A percentile compares a stretch with the other conserved stretches of the same genome.
Evolutionary conservation across 2,888 invertebrate species (phyloP).

Genomic region (Acleris cristana): DNA sequence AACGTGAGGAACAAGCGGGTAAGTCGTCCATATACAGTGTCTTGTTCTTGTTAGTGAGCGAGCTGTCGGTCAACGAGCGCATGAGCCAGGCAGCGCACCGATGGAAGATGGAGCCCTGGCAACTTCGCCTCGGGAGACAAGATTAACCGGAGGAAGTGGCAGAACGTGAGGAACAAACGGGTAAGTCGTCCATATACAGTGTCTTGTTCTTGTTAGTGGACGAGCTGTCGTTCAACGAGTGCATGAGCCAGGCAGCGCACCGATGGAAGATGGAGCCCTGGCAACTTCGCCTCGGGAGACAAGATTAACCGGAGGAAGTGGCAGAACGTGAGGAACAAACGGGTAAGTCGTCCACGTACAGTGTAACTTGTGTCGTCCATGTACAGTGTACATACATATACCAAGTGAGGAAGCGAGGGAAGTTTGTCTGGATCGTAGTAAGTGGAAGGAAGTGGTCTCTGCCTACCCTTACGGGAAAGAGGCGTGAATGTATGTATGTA

Average conservation of each 20-base stretch:
- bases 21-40: constrained; percentile 25
- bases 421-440: no score
- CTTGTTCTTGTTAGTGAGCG: constrained; percentile 56
- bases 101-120: constrained; percentile 69
- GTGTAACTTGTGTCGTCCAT: no score
- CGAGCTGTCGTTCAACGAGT: constrained; percentile 61
- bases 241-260: constrained; percentile 53
- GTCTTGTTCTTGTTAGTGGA: constrained; percentile 53
- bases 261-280: constrained; percentile 69
- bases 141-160: constrained; percentile 71
- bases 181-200: constrained; percentile 46
- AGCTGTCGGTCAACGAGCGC: constrained; percentile 60
- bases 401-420: no score
- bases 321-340: constrained; percentile 70
- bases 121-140: constrained; percentile 72
- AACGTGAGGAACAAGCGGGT: constrained; percentile 71
- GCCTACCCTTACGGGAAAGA: no score
- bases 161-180: constrained; percentile 69
- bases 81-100: constrained; percentile 54
- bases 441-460: no score
- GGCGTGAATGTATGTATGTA: no score
- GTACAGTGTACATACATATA: no score
- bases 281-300: constrained; percentile 66
- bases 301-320: constrained; percentile 71
- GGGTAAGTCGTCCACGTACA: constrained; percentile 51